A percentile compares a stretch with the other conserved stretches of the same genome.
These are phyloP conservation scores for Hypselothyrea guttata DNA, from an alignment of 2,888 invertebrate genomes.

Conservation along the genomic window DNA sequence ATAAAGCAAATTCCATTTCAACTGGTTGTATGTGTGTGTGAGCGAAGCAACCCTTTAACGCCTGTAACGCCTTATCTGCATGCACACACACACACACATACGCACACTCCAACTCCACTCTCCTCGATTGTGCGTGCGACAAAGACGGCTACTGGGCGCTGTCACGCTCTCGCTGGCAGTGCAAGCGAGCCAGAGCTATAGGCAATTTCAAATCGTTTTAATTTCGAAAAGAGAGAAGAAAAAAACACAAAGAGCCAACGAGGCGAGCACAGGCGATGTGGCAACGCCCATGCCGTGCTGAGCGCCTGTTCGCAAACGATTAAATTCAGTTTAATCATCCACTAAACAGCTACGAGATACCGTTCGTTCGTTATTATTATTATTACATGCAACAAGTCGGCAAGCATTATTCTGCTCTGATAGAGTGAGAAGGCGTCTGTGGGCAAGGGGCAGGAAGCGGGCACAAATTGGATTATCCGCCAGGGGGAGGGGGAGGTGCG, in stretches of 20 bases:
- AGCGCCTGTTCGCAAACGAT: slow-evolving; percentile 82
- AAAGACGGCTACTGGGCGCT: too few relatives aligned
- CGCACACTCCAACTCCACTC: too few relatives aligned
- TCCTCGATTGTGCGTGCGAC: too few relatives aligned
- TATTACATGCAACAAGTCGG: slow-evolving; percentile 73
- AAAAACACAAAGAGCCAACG: too few relatives aligned
- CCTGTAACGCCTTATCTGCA: too few relatives aligned
- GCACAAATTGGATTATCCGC: slow-evolving; percentile 68
- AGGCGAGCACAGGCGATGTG: slow-evolving; percentile 28
- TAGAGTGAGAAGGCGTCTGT: background rate
- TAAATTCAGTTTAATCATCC: slow-evolving; percentile 83
- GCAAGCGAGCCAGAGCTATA: slow-evolving; percentile 48
- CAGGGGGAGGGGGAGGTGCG: slow-evolving; percentile 44
- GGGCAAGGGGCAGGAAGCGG: slow-evolving; percentile 5
- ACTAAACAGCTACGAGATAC: slow-evolving; percentile 79
- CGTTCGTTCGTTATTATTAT: slow-evolving; percentile 78
- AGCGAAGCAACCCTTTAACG: too few relatives aligned
- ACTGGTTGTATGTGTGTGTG: too few relatives aligned
- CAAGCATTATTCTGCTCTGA: too few relatives aligned
- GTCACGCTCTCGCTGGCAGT: too few relatives aligned
- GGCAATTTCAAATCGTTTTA: slow-evolving; percentile 73
- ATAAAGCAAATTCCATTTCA: too few relatives aligned
- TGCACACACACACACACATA: too few relatives aligned
- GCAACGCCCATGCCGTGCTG: slow-evolving; percentile 54
- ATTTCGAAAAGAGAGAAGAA: slow-evolving; percentile 48